phyloP scores from a whole-genome alignment of 2,113 vertebrate genomes.

The Corvus hawaiiensis region DNA sequence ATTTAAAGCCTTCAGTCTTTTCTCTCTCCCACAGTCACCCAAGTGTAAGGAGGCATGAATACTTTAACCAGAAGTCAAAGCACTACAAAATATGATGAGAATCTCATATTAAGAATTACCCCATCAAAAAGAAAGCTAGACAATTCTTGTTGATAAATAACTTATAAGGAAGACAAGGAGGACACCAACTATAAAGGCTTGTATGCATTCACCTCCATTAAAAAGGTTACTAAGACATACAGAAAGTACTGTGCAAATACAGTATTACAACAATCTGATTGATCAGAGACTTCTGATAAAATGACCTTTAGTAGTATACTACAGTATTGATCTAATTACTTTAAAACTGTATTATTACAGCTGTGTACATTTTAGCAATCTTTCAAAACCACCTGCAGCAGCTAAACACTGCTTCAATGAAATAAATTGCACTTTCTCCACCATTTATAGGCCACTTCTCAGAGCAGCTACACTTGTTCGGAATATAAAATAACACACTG shows the following conservation, averaged over 20 bases:
- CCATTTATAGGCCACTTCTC: background rate
- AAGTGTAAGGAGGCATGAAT: background rate
- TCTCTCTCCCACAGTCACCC: background rate
- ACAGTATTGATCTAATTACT: background rate
- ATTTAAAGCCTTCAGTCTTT: background rate
- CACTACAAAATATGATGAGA: background rate
- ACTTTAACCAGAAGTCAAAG: background rate
- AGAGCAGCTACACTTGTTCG: background rate
- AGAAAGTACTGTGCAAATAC: background rate
- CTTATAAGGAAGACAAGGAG: background rate
- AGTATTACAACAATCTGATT: background rate
- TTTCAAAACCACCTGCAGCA: background rate
- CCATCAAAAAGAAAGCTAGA: background rate
- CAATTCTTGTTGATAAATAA: background rate
- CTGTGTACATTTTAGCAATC: background rate
- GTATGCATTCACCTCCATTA: background rate
- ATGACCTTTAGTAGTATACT: background rate
- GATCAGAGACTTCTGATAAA: conserved; percentile 3
- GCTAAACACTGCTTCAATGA: background rate
- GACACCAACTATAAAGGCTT: background rate
- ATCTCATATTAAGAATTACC: background rate
- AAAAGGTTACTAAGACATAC: background rate
- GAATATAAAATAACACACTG: background rate
- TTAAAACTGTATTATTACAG: background rate
- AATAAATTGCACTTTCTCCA: background rate